These are phyloP conservation scores for Pionites leucogaster DNA, from an alignment of 2,113 vertebrate genomes.

Conservation along the genomic window DNA sequence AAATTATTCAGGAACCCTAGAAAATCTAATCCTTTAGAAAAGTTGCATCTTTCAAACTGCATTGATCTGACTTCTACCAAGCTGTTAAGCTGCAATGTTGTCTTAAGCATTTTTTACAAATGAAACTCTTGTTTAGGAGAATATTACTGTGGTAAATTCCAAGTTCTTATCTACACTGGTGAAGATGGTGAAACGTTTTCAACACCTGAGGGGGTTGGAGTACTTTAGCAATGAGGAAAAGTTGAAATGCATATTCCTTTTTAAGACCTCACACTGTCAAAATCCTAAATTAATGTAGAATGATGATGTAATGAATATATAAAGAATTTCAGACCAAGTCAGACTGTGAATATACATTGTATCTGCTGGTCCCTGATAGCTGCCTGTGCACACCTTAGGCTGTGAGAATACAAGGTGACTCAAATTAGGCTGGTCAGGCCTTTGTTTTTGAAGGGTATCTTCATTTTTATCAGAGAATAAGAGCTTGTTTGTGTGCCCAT, in stretches of 20 bases:
- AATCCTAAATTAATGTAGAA: neutral
- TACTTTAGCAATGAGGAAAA: constrained; percentile 22
- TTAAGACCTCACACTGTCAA: neutral
- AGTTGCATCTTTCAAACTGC: neutral
- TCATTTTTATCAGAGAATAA: neutral
- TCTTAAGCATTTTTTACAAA: neutral
- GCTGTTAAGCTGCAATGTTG: neutral
- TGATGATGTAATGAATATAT: neutral
- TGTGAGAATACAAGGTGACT: neutral
- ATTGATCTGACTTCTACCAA: neutral
- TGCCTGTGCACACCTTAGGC: neutral
- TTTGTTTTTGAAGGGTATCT: neutral
- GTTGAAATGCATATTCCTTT: constrained; percentile 19
- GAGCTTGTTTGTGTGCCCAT: neutral
- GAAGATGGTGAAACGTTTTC: constrained; percentile 19
- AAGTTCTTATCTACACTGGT: neutral
- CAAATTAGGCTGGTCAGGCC: neutral
- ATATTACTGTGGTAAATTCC: constrained; percentile 29
- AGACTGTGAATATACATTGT: neutral
- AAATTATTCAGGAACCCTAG: neutral
- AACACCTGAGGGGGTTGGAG: neutral
- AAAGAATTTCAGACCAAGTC: neutral
- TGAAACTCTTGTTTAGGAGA: neutral
- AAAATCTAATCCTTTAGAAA: neutral
- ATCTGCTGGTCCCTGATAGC: neutral